Evolutionary conservation across 1,140 invertebrate genomes (phyloP), one percentile per base, ranked within the genome.

Genomic region (Polypedilum vanderplanki): DNA sequence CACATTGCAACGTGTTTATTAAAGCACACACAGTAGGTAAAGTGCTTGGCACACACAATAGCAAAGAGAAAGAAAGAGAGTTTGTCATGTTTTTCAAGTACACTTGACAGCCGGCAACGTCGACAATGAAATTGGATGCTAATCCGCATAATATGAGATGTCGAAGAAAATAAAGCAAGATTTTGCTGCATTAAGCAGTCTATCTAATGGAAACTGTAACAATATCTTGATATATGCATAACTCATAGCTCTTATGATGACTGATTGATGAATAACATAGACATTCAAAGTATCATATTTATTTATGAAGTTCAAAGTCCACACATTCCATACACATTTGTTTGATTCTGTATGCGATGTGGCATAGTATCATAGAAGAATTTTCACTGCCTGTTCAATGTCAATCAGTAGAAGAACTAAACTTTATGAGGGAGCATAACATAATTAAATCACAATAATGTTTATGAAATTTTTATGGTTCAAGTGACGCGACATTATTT

Each of bases 261-360:
- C 46, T 57, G 46, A 57, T 57, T 57, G 46, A 57, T 57, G 46
- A 57, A 57, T 57, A 57, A 57, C 46, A 57, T 57, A 57, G n/a
- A n/a, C 12, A 12, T n/a, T n/a, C n/a, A 4, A 15, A 15, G 46
- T n/a, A 57, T 57, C 12, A 57, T 57, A 57, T 57, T 57, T 57
- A 57, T 57, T 57, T 57, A 57, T 57, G 46, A 57, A 57, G 46
- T 57, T 57, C 46, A 57, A 57, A 57, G 46, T 57, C 46, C 46
- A 57, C n/a, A n/a, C n/a, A 46, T 57, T 57, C 12, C 12, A n/a
- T 57, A 3, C 41, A 12, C 15, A 15, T 46, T n/a, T 15, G 15
- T 12, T 12, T 57, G 24, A 3, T 33, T 33, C 2, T 33, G 24
- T 33, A 5, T 33, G 24, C 24, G 1, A 33, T 33, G 24, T 33